Conservation (phyloP, 2,888 invertebrate species). For the Pyrocoelia pectoralis region DNA sequence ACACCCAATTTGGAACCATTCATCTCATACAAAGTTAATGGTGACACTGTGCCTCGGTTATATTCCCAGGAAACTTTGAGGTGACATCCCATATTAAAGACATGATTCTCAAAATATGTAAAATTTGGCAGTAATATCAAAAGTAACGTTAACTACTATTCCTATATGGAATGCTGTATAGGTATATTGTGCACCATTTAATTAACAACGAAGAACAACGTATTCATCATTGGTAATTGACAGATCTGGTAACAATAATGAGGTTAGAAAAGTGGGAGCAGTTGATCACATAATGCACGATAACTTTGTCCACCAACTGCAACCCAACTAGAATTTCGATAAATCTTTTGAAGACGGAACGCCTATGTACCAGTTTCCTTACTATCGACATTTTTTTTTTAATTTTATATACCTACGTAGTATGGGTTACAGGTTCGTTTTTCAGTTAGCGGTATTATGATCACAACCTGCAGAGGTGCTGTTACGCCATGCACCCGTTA, state of each 20-base stretch:
- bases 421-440: neutral
- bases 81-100: conserved; percentile 39
- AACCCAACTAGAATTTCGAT: neutral
- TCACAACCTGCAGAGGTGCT: conserved; percentile 15
- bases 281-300: conserved; percentile 12
- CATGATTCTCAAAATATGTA: conserved; percentile 51
- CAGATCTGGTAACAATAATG: conserved; percentile 57
- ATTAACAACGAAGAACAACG: conserved; percentile 36
- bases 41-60: neutral
- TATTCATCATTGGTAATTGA: conserved; percentile 42
- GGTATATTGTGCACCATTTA: conserved; percentile 49
- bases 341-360: neutral
- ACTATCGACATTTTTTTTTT: neutral
- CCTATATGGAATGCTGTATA: conserved; percentile 55
- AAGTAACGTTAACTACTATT: conserved; percentile 47
- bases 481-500: conserved; percentile 71
- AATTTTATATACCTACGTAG: neutral
- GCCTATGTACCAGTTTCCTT: neutral
- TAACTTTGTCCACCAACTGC: neutral
- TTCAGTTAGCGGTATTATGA: neutral
- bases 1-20: neutral
- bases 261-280: conserved; percentile 29
- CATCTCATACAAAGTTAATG: neutral
- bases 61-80: neutral
- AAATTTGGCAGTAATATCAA: conserved; percentile 58